Evolutionary conservation across 1,140 invertebrate species (phyloP), one percentile per base, ranked within the genome.

Genomic region (Neelides sp.): DNA sequence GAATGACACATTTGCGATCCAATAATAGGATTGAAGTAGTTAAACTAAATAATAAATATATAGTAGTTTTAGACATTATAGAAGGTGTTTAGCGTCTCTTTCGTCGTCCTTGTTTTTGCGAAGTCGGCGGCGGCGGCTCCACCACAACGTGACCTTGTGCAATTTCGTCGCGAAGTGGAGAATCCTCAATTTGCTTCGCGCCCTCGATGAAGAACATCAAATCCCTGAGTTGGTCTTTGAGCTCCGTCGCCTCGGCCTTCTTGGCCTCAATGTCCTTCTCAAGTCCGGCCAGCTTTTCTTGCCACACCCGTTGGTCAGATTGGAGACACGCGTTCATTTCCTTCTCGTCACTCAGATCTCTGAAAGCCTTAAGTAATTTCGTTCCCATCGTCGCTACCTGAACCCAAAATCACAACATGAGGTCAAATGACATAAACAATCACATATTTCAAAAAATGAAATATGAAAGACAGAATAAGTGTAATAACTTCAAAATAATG

Each of bases 181-280:
- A 78, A 52, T 75, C 73, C 53, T 74, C 73, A 55, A 79, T 76
- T 55, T 72, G 70, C 19, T 81, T 74, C 63, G 85, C 82, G 8
- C 89, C 90, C 61, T 96, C 88, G 46, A 98, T 74, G 65, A 83
- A 94, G 71, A 96, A 92, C 89, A 97, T 94, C 1, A 98, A 71
- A 74, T 98, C 93, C 12, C 86, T 72, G 0, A 97, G 70, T 71
- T 98, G 92, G 57, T 96, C 91, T 60, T 83, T 78, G 8, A 98
- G 71, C 13, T 93, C 89, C 0, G 64, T 52, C 2, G 93, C 74
- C 75, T 93, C 83, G 59, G 74, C 62, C 40, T 84, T 77, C 63
- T 81, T 81, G 19, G 58, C 52, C 13, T 71, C 68, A 42, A 79
- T 69, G 49, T 80, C 69, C 45, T 74, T 69, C 62, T 85, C 78